Base-by-base conservation (phyloP, 2,797 vertebrate species). In the Premnoplex brunnescens region DNA sequence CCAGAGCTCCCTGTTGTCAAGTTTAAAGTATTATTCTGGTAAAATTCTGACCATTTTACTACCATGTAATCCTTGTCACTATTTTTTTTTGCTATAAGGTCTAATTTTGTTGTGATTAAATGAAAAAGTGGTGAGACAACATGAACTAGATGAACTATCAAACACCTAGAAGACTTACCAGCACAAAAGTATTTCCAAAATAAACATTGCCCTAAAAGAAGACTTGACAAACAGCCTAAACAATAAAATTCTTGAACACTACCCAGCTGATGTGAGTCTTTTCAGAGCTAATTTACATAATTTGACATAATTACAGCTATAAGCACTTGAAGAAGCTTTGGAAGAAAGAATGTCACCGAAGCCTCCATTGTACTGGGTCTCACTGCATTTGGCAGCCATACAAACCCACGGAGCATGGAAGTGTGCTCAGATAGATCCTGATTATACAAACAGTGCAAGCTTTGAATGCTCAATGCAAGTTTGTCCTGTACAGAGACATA, bases 291-390 rank as follows among this genome's bases (percentile, higher is more conserved):
- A 88, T 94, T 90, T 92, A 75, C 82, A 92, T 88, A 78, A 91
- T 93, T 89, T 93, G 91, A 83, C 66, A 76, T 92, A 92, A 92
- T 89, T 94, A 89, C 79, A 81, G 87, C 89, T 76, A 93, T 75
- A 92, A 94, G 73, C 62, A 78, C 76, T 93, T 36, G 69, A 75
- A 75, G 69, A 59, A 94, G 89, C 58, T 82, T 88, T 89, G 58
- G 87, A 88, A 94, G 56, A 58, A 91, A 79, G 62, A 81, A 55
- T 88, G 62, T 62, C 66, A 91, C 62, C 32, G 49, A 91, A 94
- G 51, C n/a, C 51, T 95, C 17, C 34, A n/a, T 73, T 93, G 77
- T 63, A 59, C 17, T 77, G 5, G 75, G 54, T 73, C 58, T 69
- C 23, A 10, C 10, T 75, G 58, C 85, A 56, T 84, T 92, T 95